Base-by-base conservation (phyloP, 1,140 invertebrate species). In the Micrasema minimum region DNA sequence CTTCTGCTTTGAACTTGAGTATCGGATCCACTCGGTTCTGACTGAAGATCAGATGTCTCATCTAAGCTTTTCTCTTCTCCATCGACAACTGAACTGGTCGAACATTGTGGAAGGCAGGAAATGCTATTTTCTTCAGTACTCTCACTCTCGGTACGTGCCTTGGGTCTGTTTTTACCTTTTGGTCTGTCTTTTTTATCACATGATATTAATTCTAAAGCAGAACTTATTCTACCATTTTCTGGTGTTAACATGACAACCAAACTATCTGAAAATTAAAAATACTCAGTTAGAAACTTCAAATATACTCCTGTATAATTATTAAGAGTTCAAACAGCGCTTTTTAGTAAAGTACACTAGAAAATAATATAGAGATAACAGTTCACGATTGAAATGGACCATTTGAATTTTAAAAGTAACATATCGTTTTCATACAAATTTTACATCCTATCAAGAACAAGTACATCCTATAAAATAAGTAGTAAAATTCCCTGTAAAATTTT, bases 131-230 rank as follows among this genome's bases (percentile, higher is more conserved):
- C 55, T 41, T 41, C 37, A 1, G 22, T 11, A 14, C n/a, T 62
- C 14, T 76, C 73, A 23, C 41, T 48, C 41, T 71, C 57, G 4
- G 50, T 57, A 26, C 31, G 10, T 35, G 18, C 37, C 16, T 53
- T 67, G 14, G 65, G 38, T 41, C 37, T 67, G 16, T 72, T 84
- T 35, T 77, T 78, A 9, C 86, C 88, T 76, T 85, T 83, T 46
- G 89, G 89, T 76, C 90, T 84, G 31, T 88, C 85, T 43, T 84
- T 83, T 82, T 92, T 87, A 18, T 86, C 83, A 74, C 85, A 89
- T 12, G 88, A 87, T 45, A 89, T 81, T 31, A 93, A 82, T 78
- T 93, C 92, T 46, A 93, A 81, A 69, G 91, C 91, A 31, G 92
- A 90, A 72, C 88, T 81, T 38, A 91, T 89, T 41, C 86, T 80